phyloP scores from a whole-genome alignment of 1,140 invertebrate species.

The Drosophila suzukii region DNA sequence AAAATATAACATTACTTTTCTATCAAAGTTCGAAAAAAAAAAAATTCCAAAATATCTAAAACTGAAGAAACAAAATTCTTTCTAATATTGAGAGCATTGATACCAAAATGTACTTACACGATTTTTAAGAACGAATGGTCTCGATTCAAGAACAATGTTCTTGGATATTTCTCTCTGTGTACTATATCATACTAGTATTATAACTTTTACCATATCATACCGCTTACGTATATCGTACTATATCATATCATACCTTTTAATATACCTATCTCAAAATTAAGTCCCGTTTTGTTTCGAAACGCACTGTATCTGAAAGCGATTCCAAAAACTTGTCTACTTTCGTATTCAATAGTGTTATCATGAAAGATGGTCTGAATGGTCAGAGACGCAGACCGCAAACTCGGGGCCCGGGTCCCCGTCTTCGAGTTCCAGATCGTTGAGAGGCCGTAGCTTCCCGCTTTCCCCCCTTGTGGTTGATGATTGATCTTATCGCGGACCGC shows the following conservation, averaged over 20 bases:
- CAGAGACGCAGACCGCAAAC: constrained; percentile 43
- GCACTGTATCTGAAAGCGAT: constrained; percentile 22
- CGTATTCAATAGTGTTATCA: constrained; percentile 81
- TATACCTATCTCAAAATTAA: background rate
- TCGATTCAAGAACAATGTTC: too few relatives aligned
- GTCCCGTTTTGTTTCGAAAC: background rate
- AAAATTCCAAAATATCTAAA: background rate
- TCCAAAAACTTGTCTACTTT: constrained; percentile 77
- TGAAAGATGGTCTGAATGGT: constrained; percentile 48
- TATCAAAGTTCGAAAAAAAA: background rate
- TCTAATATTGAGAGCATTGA: too few relatives aligned
- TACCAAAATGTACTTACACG: too few relatives aligned
- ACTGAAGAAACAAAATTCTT: background rate
- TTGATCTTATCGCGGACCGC: constrained; percentile 73
- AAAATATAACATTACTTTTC: too few relatives aligned
- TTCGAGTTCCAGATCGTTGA: constrained; percentile 36
- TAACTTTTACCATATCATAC: too few relatives aligned
- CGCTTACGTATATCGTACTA: too few relatives aligned
- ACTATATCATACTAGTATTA: too few relatives aligned
- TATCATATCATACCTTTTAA: too few relatives aligned
- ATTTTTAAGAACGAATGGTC: too few relatives aligned
- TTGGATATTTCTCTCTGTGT: too few relatives aligned
- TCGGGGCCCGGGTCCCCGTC: constrained; percentile 1
- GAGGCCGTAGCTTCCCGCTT: constrained; percentile 13
- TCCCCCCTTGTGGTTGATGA: constrained; percentile 60